Evolutionary conservation across 2,113 vertebrate genomes (phyloP), one percentile per base, ranked within the genome.

Genomic region (Gadus chalcogrammus): DNA sequence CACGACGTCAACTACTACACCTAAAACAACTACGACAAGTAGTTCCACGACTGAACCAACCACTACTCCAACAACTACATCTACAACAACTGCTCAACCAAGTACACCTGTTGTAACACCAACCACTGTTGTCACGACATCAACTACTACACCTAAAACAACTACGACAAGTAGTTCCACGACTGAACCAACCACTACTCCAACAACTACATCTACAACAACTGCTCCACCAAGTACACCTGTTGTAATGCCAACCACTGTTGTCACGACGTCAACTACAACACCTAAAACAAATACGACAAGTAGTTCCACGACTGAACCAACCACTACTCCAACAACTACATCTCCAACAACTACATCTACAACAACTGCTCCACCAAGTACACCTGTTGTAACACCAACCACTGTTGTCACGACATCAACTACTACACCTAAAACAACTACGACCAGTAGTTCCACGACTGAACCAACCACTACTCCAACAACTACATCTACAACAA

Each of bases 101-200:
- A 59, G 16, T 18, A n/a, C 18, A 59, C 86, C 76, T 35, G 31
- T 35, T 35, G 31, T 35, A 5, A 35, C 31, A 35, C 4, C 31
- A 35, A 35, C 31, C 31, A 4, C 31, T 4, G 4, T 35, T 7
- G 4, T 35, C 6, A 71, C 1, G 20, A 20, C 69, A 15, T 55
- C 71, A 22, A 22, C 71, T 12, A 16, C 17, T 2, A 16, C 58
- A 64, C 15, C 17, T 22, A 5, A 13, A 12, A 48, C 9, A n/a
- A n/a, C n/a, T n/a, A n/a, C 20, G 20, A 20, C 20, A 20, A 20
- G 20, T 20, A 20, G 20, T 20, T 1, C 20, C 20, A 20, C 20
- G 20, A 20, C 20, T 20, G 20, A 20, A 20, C 20, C 20, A 20
- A 20, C 20, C 20, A 20, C 20, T 20, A 20, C 20, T 20, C 20